These are phyloP conservation scores for Mormyrus lacerda DNA, from an alignment of 2,113 vertebrate genomes.

Conservation along the genomic window DNA sequence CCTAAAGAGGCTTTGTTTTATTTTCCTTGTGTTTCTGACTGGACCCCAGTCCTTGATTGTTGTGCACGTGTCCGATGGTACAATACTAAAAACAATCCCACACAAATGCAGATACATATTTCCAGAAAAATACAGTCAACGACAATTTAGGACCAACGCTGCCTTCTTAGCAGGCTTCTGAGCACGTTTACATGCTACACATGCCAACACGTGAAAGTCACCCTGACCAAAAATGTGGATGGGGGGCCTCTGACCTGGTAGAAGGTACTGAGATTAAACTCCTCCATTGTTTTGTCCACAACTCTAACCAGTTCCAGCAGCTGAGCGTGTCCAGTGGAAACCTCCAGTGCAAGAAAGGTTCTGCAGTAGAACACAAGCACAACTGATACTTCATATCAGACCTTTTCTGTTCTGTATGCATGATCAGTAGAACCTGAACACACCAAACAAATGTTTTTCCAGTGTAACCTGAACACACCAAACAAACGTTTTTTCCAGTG, in stretches of 20 bases:
- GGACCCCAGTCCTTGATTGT: neutral
- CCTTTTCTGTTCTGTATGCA: neutral
- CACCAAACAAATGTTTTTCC: too few relatives aligned
- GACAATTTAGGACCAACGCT: neutral
- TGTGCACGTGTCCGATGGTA: neutral
- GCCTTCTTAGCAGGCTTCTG: neutral
- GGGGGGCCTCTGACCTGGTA: conserved; percentile 67
- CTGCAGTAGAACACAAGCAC: conserved; percentile 47
- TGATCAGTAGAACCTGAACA: neutral
- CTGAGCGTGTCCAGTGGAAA: conserved; percentile 68
- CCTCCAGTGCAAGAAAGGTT: conserved; percentile 85
- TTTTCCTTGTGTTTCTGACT: neutral
- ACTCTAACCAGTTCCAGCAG: conserved; percentile 69
- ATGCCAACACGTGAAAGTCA: neutral
- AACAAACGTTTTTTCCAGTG: neutral
- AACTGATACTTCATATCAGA: neutral
- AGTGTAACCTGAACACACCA: neutral
- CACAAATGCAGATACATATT: neutral
- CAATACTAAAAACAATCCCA: neutral
- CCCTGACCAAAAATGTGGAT: neutral
- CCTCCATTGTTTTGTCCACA: conserved; percentile 75
- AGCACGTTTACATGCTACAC: neutral
- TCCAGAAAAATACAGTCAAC: neutral
- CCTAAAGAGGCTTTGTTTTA: neutral
- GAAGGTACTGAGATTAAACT: conserved; percentile 78